These are phyloP conservation scores for Notarius quadriscutis DNA, from an alignment of 2,113 vertebrate genomes.

Conservation along the genomic window DNA sequence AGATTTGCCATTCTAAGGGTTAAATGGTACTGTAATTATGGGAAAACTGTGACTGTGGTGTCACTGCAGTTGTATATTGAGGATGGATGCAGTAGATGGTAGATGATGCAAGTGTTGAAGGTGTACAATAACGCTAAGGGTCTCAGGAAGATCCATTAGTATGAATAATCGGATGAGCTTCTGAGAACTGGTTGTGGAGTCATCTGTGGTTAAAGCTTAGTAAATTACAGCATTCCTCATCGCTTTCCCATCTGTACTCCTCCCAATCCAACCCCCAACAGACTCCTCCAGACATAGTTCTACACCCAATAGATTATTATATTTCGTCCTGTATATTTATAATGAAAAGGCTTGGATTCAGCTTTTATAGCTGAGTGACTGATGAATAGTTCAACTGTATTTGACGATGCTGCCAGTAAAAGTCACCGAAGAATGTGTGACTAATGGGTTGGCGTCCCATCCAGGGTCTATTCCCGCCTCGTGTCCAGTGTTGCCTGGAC, in stretches of 20 bases:
- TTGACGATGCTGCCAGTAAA: not conserved
- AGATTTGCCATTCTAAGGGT: not conserved
- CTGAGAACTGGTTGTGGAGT: conserved; percentile 73
- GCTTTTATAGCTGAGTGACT: not conserved
- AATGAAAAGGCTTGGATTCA: not conserved
- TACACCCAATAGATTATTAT: conserved; percentile 63
- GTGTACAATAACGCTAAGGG: conserved; percentile 57
- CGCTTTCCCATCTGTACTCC: conserved; percentile 69
- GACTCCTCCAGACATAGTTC: conserved; percentile 46
- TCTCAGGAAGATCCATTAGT: conserved; percentile 60
- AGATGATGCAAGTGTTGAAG: not conserved
- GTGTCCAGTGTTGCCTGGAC: not conserved
- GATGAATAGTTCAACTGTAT: not conserved
- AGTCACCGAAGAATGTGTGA: no score
- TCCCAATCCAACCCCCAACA: conserved; percentile 9
- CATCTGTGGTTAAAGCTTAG: conserved; percentile 70
- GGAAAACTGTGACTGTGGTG: conserved; percentile 18
- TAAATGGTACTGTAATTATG: not conserved
- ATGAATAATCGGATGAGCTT: conserved; percentile 75
- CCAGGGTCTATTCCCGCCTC: no score
- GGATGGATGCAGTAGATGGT: not conserved
- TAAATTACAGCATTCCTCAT: conserved; percentile 70
- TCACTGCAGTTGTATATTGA: conserved; percentile 28
- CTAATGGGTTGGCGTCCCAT: not conserved
- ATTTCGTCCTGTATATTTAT: not conserved